Base-by-base conservation (phyloP, 2,888 invertebrate species). In the Polydrusus pterygomalis region DNA sequence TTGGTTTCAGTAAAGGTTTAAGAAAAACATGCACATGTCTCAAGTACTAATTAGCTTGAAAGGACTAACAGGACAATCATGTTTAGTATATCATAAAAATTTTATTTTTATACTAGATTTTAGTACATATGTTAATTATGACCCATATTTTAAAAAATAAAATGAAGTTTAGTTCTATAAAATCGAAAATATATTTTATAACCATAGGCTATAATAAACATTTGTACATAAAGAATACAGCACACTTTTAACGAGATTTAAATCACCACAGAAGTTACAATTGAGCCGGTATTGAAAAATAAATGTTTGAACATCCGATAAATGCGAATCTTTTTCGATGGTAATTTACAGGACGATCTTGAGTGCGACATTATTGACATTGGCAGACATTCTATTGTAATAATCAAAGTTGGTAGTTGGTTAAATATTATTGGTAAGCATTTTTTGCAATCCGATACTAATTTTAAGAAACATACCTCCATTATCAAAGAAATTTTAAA, bases 31-130 rank as follows among this genome's bases (percentile, higher is more conserved):
- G 30, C 38, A 49, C 20, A 49, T 54, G 30, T 70, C 25, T 56
- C 45, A 58, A 69, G 58, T 43, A 38, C 70, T 70, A 70, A 38
- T 60, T 40, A 47, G 70, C 70, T 62, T 30, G 34, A 62, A 70
- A 60, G 38, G 15, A 34, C 30, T 17, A 30, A 67, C 15, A 49
- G 51, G 38, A 49, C 38, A 49, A 51, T 20, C 65, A 51, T 63
- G 38, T 40, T 60, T 60, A 60, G 60, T 38, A 40, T n/a, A 54
- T 25, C 13, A 30, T 30, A n/a, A 54, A 30, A 30, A 54, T 54
- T 30, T 20, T 51, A 51, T 5, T 34, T 34, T 34, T 34, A 49
- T 15, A 9, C 18, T 51, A 51, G 10, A 20, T 20, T 20, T 17
- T 11, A 1, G 9, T 54, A 30, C 54, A 54, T 5, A n/a, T n/a